Conservation (phyloP, 2,113 vertebrate genomes). For the Condylura cristata region DNA sequence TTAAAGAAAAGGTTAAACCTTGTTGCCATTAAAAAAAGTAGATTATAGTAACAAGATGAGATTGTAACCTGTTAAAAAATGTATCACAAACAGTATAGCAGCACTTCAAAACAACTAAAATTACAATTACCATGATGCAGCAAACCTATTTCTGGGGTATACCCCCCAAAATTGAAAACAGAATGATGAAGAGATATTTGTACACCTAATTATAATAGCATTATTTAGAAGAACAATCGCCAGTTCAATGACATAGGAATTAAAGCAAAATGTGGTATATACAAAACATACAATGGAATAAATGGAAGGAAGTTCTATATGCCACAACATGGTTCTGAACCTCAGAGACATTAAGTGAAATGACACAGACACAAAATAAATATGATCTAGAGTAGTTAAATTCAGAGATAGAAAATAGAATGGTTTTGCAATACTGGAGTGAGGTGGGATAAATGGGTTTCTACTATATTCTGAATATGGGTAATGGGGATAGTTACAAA, state of each 20-base stretch:
- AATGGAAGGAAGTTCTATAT: neutral
- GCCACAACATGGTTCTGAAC: neutral
- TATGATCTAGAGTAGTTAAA: neutral
- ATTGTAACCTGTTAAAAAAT: neutral
- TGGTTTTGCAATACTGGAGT: neutral
- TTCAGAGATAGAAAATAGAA: neutral
- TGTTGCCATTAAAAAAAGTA: neutral
- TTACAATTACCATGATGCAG: neutral
- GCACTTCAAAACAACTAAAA: neutral
- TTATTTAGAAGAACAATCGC: neutral
- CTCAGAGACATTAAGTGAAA: neutral
- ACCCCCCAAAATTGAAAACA: neutral
- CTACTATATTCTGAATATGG: neutral
- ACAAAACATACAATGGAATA: neutral
- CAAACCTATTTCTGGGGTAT: neutral
- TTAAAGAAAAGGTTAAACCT: constrained; percentile 18
- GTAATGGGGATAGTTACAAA: neutral
- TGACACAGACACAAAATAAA: neutral
- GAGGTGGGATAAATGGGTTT: neutral
- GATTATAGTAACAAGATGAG: neutral
- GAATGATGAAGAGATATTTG: neutral
- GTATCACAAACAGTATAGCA: neutral
- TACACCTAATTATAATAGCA: neutral
- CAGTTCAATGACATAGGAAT: neutral
- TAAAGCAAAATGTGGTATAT: neutral